phyloP scores from a whole-genome alignment of 2,113 vertebrate species.

The rat (Rattus norvegicus) region GRCr8 NC_086025.1:60387501-60388000 shows the following conservation, averaged over 20 bases:
- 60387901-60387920: not conserved
- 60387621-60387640: not conserved
- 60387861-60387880: not conserved
- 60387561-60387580: not conserved
- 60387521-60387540: not conserved
- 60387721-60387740: not conserved
- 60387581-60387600: not conserved
- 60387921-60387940: not conserved
- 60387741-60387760: not conserved
- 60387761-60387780: not conserved
- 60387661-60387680: not conserved
- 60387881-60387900: not conserved
- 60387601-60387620: not conserved
- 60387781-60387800: not conserved
- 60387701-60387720: not conserved
- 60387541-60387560: not conserved
- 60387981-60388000: not conserved
- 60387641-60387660: not conserved
- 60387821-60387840: not conserved
- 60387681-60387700: not conserved
- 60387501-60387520: not conserved
- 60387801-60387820: not conserved
- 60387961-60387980: not conserved
- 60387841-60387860: not conserved
- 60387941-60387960: not conserved